These are phyloP conservation scores for Uloborus diversus DNA, from an alignment of 1,140 invertebrate genomes.

Conservation along the genomic window DNA sequence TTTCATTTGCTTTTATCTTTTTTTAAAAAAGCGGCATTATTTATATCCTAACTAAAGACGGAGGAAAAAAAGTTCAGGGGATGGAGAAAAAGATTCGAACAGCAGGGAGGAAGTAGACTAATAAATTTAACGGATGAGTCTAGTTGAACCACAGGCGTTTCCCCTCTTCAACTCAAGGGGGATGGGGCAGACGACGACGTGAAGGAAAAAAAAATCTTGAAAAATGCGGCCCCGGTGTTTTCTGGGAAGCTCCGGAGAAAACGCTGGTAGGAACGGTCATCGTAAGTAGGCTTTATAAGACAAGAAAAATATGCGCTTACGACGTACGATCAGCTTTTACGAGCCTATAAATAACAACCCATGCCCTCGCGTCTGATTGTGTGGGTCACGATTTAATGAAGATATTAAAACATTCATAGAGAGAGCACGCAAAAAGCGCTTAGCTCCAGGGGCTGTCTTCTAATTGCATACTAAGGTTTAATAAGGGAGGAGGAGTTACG, in stretches of 20 bases:
- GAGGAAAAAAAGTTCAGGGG: background rate
- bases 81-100: too few species aligned
- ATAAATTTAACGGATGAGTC: slow-evolving; percentile 40
- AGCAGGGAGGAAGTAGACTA: slow-evolving; percentile 37
- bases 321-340: slow-evolving; percentile 44
- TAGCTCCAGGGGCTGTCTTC: slow-evolving; percentile 21
- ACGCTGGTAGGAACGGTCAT: background rate
- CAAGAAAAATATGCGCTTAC: slow-evolving; percentile 42
- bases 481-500: slow-evolving; percentile 27
- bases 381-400: slow-evolving; percentile 48
- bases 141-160: slow-evolving; percentile 16
- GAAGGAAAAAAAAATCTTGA: background rate
- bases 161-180: too few species aligned
- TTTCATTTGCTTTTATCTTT: background rate
- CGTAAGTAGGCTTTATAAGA: slow-evolving; percentile 25
- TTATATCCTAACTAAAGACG: background rate
- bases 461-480: slow-evolving; percentile 35
- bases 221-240: slow-evolving; percentile 24
- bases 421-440: background rate
- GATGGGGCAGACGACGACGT: too few species aligned
- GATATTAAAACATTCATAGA: slow-evolving; percentile 12
- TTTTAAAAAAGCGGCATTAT: background rate
- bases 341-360: slow-evolving; percentile 47
- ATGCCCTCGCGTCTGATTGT: background rate
- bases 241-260: background rate